Conservation (phyloP, 2,888 invertebrate species). For the Andrena chrysosceles region DNA sequence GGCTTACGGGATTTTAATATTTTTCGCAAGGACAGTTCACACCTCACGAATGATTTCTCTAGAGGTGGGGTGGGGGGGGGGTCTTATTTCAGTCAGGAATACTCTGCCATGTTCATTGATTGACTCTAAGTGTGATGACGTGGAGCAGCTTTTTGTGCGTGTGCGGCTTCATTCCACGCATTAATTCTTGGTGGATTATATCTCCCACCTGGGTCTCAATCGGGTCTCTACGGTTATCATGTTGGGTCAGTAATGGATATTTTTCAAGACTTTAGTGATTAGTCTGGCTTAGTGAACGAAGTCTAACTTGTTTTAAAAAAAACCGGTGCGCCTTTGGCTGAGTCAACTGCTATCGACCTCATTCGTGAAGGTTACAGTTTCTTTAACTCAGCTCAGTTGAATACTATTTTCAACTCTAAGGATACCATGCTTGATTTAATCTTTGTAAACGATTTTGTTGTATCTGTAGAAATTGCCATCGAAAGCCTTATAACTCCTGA, state of each 20-base stretch:
- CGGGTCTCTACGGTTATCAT: too few relatives aligned
- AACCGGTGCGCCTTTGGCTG: neutral
- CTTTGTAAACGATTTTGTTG: neutral
- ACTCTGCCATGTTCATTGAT: neutral
- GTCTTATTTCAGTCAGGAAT: too few relatives aligned
- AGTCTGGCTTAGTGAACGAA: neutral
- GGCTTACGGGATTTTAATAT: too few relatives aligned
- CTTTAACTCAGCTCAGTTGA: neutral
- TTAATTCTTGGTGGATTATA: too few relatives aligned
- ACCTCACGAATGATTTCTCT: too few relatives aligned
- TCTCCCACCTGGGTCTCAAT: too few relatives aligned
- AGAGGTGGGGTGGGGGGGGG: too few relatives aligned
- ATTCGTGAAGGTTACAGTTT: neutral
- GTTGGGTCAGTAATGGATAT: neutral
- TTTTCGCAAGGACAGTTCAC: too few relatives aligned
- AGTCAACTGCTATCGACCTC: neutral
- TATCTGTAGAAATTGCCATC: too few relatives aligned
- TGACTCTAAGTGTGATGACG: neutral
- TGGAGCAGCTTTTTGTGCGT: neutral
- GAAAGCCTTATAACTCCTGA: too few relatives aligned
- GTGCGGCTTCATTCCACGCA: too few relatives aligned
- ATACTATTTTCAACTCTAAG: neutral
- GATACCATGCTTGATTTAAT: neutral
- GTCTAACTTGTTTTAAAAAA: neutral
- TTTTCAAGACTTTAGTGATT: neutral